A percentile compares a stretch with the other conserved stretches of the same genome.
Conservation (phyloP, 2,888 invertebrate species). For the Noctua pronuba region DNA sequence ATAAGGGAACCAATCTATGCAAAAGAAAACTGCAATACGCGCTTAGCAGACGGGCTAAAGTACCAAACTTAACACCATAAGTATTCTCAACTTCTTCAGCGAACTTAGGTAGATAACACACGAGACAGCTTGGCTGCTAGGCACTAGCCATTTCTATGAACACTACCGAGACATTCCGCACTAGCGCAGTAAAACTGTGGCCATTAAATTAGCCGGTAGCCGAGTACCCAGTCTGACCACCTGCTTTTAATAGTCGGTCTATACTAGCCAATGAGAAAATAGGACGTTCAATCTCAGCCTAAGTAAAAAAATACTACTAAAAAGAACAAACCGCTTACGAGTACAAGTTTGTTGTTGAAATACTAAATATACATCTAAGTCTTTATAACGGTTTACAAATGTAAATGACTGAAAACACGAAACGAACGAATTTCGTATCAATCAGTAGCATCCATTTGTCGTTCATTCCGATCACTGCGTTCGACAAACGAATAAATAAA, state of each 20-base stretch:
- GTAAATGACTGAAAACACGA: not conserved
- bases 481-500: slow-evolving; percentile 43
- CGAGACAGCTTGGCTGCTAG: slow-evolving; percentile 24
- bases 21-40: slow-evolving; percentile 12
- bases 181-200: slow-evolving; percentile 17
- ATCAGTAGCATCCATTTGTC: not conserved
- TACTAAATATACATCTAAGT: not conserved
- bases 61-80: slow-evolving; percentile 9
- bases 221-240: not conserved
- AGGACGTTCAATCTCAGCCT: not conserved
- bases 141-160: slow-evolving; percentile 14
- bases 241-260: slow-evolving; percentile 1
- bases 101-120: slow-evolving; percentile 31
- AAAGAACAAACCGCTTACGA: not conserved
- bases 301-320: not conserved
- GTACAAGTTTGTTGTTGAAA: not conserved
- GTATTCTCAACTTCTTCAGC: slow-evolving; percentile 18
- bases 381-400: not conserved
- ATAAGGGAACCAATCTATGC: not conserved
- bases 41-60: slow-evolving; percentile 7
- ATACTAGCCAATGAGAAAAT: not conserved
- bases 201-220: slow-evolving; percentile 32
- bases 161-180: slow-evolving; percentile 1
- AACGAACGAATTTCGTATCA: slow-evolving; percentile 3
- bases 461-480: slow-evolving; percentile 2